Base-by-base conservation (phyloP, 2,797 vertebrate genomes). In the Phyllotis vaccarum region DNA sequence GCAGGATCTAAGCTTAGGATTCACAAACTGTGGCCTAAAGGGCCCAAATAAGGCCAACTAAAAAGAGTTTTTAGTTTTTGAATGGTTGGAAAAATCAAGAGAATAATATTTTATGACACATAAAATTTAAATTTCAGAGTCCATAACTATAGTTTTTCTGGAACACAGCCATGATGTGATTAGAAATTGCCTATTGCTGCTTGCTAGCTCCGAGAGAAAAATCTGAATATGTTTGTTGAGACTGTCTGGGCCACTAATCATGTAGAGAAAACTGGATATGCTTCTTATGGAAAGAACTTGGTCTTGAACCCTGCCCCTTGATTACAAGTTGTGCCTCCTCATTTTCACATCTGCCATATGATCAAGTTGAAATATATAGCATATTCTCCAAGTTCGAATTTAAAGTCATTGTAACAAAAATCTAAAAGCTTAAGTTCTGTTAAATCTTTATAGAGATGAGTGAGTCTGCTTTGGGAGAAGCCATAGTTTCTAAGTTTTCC, bases 91-190 rank as follows among this genome's bases (percentile, higher is more conserved):
- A 78, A 90, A 68, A 76, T 43, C 49, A 75, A 91, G 72, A 87
- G 64, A 93, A 90, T 40, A 91, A 13, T 88, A 88, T 78, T 92
- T 66, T 19, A 17, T 91, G 16, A 81, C 54, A 85, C 72, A 74
- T 74, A 76, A 92, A 91, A 95, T 95, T 79, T 96, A 66, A 90
- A 80, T 85, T 86, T 80, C 40, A 54, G 68, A 56, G 49, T 31
- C 49, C 19, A 22, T 68, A 82, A 74, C 79, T 82, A 82, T 46
- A 85, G 68, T 58, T 74, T 22, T 24, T 70, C 24, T 34, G n/a
- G 74, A 37, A 68, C 24, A 66, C 27, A 83, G 68, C 58, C 49
- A 49, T 0, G 0, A 62, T 75, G 54, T 46, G 54, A 40, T 68
- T 90, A 85, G 62, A 6, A 76, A 43, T 10, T 56, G 16, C 52